Evolutionary conservation across 2,113 vertebrate genomes (phyloP).

Genomic region (Pheucticus melanocephalus): DNA sequence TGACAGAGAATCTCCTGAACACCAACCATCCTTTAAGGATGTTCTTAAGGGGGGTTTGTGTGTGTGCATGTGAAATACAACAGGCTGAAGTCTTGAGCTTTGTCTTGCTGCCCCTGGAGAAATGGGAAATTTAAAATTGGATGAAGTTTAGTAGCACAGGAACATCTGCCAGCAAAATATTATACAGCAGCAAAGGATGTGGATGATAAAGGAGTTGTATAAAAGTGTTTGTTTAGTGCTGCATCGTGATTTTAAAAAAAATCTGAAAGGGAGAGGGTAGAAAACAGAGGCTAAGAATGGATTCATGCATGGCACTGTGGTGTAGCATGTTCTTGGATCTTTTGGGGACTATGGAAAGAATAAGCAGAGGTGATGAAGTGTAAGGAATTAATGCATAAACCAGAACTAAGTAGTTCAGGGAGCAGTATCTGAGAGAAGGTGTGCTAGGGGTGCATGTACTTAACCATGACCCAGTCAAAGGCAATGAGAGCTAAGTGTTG

Average conservation of each 20-base stretch:
- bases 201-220: background rate
- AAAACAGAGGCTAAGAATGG: background rate
- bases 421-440: background rate
- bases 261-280: background rate
- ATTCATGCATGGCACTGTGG: fast-evolving
- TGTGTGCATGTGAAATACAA: fast-evolving
- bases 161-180: background rate
- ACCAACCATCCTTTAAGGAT: fast-evolving
- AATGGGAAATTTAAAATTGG: background rate
- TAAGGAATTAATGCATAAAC: background rate
- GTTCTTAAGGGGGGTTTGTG: fast-evolving
- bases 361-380: background rate
- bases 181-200: background rate
- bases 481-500: background rate
- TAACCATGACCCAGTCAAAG: background rate
- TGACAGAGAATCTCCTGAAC: background rate
- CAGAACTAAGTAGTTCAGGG: background rate
- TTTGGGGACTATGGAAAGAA: background rate
- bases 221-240: background rate
- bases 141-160: background rate
- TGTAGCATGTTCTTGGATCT: fast-evolving
- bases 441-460: background rate
- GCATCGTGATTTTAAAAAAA: background rate
- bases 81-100: background rate
- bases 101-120: background rate